Percentiles rank a stretch among this genome's conserved stretches.
Conservation (phyloP, 2,797 vertebrate species). For the Onychomys leucogaster region DNA sequence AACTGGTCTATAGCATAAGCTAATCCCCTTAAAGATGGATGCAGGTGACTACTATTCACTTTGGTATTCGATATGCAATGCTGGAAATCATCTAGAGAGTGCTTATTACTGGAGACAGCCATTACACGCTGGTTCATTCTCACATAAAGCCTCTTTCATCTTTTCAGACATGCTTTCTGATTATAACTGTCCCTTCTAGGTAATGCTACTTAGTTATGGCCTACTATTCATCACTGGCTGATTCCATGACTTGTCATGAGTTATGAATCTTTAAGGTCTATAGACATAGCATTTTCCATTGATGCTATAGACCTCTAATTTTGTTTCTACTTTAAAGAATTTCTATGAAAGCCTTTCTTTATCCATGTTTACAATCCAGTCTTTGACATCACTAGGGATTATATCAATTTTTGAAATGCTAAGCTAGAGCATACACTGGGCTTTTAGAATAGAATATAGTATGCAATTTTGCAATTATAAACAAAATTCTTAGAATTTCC, state of each 20-base stretch:
- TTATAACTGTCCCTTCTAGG: not conserved
- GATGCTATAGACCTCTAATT: not conserved
- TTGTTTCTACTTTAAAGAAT: not conserved
- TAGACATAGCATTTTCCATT: not conserved
- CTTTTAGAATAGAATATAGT: not conserved
- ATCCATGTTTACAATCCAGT: not conserved
- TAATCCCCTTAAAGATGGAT: not conserved
- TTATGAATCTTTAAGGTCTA: not conserved
- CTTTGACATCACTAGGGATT: not conserved
- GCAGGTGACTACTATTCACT: not conserved
- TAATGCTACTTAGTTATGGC: not conserved
- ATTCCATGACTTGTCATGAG: not conserved
- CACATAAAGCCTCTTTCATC: not conserved
- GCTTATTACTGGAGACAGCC: not conserved
- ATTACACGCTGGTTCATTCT: not conserved
- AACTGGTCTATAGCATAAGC: not conserved
- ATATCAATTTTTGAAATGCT: not conserved
- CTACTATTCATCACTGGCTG: not conserved
- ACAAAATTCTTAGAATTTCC: not conserved
- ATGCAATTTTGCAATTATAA: not conserved
- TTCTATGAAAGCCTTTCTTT: not conserved
- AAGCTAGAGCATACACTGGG: not conserved
- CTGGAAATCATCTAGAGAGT: not conserved
- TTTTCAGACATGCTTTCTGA: not conserved
- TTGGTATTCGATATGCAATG: not conserved